Percentiles rank a stretch among this genome's conserved stretches.
Evolutionary conservation across 2,888 invertebrate genomes (phyloP).

Genomic region (Pyrocoelia pectoralis): DNA sequence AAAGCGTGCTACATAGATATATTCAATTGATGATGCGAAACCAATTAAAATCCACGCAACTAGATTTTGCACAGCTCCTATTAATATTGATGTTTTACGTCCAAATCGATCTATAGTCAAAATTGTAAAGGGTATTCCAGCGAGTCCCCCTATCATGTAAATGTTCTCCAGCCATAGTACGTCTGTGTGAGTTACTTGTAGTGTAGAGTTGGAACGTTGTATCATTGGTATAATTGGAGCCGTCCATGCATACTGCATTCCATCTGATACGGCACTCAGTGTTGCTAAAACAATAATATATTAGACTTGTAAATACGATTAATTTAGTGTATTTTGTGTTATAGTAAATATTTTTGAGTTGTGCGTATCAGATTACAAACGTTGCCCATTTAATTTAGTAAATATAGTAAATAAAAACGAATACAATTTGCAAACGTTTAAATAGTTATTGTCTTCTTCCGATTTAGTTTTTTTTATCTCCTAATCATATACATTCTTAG

Average conservation of each 20-base stretch:
- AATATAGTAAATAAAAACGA: too few relatives aligned
- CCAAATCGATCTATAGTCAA: conserved; percentile 53
- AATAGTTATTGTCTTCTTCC: too few relatives aligned
- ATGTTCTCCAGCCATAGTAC: conserved; percentile 41
- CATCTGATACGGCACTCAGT: conserved; percentile 56
- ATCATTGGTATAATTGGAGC: conserved; percentile 55
- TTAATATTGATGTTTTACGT: conserved; percentile 52
- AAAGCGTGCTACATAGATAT: conserved; percentile 54
- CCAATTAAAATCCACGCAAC: conserved; percentile 55
- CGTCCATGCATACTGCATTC: conserved; percentile 59
- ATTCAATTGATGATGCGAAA: conserved; percentile 49
- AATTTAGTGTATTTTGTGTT: too few relatives aligned
- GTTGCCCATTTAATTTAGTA: too few relatives aligned
- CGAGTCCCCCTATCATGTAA: conserved; percentile 49
- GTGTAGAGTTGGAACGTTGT: conserved; percentile 46
- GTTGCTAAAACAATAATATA: conserved; percentile 48
- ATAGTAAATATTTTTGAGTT: too few relatives aligned
- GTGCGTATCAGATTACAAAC: too few relatives aligned
- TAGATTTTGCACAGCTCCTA: conserved; percentile 51
- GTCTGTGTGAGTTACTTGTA: conserved; percentile 40
- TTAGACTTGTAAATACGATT: too few relatives aligned
- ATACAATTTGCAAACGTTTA: too few relatives aligned
- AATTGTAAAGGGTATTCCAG: conserved; percentile 54
- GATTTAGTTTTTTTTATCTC: too few relatives aligned
- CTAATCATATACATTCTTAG: too few relatives aligned